Evolutionary conservation across 1,140 invertebrate genomes (phyloP).

Genomic region (Holcopasites calliopsidis): DNA sequence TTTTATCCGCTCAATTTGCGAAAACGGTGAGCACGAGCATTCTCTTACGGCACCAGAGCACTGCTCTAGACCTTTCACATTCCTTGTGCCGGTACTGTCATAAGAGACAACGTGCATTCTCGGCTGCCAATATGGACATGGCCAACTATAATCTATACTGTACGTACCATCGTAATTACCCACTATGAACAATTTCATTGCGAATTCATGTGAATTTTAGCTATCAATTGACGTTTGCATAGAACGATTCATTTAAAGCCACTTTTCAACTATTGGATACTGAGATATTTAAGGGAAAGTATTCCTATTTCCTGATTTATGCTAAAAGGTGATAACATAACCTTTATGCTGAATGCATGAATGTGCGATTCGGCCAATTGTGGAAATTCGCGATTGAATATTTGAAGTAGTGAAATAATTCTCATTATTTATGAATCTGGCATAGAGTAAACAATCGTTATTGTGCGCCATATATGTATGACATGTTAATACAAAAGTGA

Average conservation of each 20-base stretch:
- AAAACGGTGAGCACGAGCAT: constrained; percentile 17
- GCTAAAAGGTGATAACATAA: too few species aligned
- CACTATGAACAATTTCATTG: neutral
- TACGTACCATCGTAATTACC: constrained; percentile 23
- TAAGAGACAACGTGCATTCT: constrained; percentile 36
- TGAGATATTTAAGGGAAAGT: too few species aligned
- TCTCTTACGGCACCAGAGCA: constrained; percentile 25
- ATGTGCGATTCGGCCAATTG: too few species aligned
- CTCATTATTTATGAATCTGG: too few species aligned
- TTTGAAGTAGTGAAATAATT: too few species aligned
- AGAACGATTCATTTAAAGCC: neutral
- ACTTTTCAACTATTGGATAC: neutral
- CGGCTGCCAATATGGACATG: constrained; percentile 13
- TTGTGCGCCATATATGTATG: too few species aligned
- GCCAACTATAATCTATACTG: constrained; percentile 15
- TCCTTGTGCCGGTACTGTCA: constrained; percentile 47
- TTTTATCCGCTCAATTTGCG: constrained; percentile 40
- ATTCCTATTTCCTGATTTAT: too few species aligned
- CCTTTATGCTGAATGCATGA: too few species aligned
- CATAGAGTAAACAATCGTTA: too few species aligned
- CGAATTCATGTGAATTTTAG: neutral
- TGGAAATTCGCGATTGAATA: too few species aligned
- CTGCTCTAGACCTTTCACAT: constrained; percentile 60
- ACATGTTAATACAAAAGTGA: too few species aligned
- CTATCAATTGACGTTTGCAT: neutral